These are phyloP conservation scores for Miniopterus natalensis DNA, from an alignment of 2,113 vertebrate species.

Conservation along the genomic window DNA sequence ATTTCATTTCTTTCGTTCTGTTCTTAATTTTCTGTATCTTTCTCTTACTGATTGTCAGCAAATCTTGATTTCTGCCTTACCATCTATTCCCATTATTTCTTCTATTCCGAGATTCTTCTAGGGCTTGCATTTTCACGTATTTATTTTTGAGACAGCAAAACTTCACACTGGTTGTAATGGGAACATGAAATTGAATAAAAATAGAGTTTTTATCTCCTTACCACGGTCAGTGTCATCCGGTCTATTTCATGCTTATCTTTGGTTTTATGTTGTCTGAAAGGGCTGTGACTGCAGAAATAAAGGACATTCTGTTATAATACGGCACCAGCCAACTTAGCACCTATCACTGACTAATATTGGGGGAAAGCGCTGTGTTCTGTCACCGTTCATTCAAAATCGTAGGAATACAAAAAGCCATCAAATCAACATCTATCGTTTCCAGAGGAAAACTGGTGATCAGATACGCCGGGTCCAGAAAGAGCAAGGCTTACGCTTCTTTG, in stretches of 20 bases:
- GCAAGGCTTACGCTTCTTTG: fast-evolving
- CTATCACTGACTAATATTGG: not conserved
- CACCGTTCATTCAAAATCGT: not conserved
- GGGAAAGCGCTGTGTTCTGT: too few relatives aligned
- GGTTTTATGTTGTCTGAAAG: constrained; percentile 99
- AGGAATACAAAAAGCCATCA: not conserved
- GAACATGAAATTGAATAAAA: not conserved
- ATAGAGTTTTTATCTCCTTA: constrained; percentile 84
- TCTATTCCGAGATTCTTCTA: not conserved
- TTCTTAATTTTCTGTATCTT: not conserved
- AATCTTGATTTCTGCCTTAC: not conserved
- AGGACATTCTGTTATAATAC: not conserved
- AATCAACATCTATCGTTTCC: not conserved
- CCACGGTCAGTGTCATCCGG: constrained; percentile 99
- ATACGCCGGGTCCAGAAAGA: fast-evolving
- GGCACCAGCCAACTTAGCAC: fast-evolving
- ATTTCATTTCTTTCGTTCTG: not conserved
- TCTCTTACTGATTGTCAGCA: not conserved
- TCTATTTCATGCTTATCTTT: constrained; percentile 99
- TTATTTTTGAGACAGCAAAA: not conserved
- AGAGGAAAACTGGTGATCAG: not conserved
- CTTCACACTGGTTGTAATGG: not conserved
- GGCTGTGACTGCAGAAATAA: constrained; percentile 93
- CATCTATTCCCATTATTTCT: not conserved
- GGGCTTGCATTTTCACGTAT: not conserved